Evolutionary conservation across 2,888 invertebrate genomes (phyloP).

Genomic region (Venusia cambrica): DNA sequence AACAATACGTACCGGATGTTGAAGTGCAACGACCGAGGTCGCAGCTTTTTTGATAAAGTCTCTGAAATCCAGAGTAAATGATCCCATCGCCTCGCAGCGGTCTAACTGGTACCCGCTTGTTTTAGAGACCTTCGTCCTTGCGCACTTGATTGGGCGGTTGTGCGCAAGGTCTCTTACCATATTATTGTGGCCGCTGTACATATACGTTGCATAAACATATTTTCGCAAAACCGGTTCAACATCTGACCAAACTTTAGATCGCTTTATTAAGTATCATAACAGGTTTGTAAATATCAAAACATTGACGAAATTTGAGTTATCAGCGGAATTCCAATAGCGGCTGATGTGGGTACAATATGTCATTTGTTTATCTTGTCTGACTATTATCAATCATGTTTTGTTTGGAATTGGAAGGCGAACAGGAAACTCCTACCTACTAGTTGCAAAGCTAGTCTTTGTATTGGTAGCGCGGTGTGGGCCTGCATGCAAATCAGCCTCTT

Average conservation of each 20-base stretch:
- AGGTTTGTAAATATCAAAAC: conserved; percentile 25
- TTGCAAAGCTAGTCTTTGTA: conserved; percentile 42
- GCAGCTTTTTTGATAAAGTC: conserved; percentile 26
- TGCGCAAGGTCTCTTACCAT: conserved; percentile 24
- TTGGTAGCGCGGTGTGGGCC: conserved; percentile 44
- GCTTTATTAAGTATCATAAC: conserved; percentile 13
- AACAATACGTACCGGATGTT: conserved; percentile 35
- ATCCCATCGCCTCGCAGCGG: conserved; percentile 4
- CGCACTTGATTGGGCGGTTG: conserved; percentile 18
- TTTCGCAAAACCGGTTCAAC: conserved; percentile 26
- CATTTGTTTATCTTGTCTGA: conserved; percentile 29
- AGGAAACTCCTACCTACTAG: conserved; percentile 47
- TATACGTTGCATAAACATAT: conserved; percentile 27
- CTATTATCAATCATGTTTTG: conserved; percentile 35
- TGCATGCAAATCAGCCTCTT: conserved; percentile 58
- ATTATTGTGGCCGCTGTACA: conserved; percentile 21
- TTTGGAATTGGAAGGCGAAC: conserved; percentile 50
- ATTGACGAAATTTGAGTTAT: conserved; percentile 7
- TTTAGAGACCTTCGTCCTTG: conserved; percentile 14
- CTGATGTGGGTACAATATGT: conserved; percentile 22
- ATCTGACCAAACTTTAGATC: conserved; percentile 21
- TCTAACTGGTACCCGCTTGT: too few species aligned
- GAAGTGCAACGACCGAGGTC: conserved; percentile 32
- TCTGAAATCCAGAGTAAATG: conserved; percentile 5
- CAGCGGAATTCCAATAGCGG: conserved; percentile 7